Conservation (phyloP, 2,888 invertebrate species). For the Anthrax anthrax region DNA sequence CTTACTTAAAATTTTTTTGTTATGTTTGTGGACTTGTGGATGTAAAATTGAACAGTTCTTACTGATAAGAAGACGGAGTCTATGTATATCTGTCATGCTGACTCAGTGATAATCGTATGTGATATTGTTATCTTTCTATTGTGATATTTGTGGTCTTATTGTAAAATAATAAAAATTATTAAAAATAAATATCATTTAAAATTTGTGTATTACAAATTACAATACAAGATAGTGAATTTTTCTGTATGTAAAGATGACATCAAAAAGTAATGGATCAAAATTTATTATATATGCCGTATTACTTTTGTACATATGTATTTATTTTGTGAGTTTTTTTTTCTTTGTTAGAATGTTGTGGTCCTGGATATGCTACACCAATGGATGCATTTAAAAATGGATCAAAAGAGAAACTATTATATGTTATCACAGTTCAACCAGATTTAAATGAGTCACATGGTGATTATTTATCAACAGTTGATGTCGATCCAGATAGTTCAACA, state of each 20-base stretch:
- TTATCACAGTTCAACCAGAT: slow-evolving; percentile 74
- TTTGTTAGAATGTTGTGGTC: slow-evolving; percentile 34
- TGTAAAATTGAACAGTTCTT: no score
- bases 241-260: background rate
- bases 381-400: slow-evolving; percentile 75
- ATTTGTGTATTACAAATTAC: no score
- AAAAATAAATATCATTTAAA: no score
- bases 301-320: background rate
- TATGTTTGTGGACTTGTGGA: no score
- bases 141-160: no score
- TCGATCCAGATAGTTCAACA: slow-evolving; percentile 72
- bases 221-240: no score
- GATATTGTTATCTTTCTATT: no score
- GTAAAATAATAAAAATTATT: no score
- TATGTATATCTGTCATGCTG: no score
- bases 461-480: slow-evolving; percentile 81
- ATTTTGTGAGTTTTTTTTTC: background rate
- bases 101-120: no score
- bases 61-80: no score
- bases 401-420: slow-evolving; percentile 73
- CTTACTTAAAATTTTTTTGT: no score
- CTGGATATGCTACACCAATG: slow-evolving; percentile 63
- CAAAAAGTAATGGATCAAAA: background rate
- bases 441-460: slow-evolving; percentile 53
- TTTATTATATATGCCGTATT: background rate